Percentiles rank a stretch among this genome's conserved stretches.
Conservation (phyloP, 2,888 invertebrate genomes). For the Arrhopalites spinosus region DNA sequence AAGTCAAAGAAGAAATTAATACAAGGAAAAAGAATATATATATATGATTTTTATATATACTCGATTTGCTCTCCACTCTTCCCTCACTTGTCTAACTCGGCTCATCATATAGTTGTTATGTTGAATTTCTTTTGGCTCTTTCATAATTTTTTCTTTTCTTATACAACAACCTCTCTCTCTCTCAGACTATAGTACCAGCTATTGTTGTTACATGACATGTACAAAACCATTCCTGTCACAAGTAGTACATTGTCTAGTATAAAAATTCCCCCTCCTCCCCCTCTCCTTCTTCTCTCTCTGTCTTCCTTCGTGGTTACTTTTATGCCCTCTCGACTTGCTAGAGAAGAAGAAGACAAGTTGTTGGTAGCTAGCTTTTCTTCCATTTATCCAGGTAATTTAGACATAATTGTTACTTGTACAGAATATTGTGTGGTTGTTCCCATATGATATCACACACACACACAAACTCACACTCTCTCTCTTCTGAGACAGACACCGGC, state of each 20-base stretch:
- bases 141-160: background rate
- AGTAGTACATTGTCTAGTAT: too few species aligned
- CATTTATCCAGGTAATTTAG: constrained; percentile 4
- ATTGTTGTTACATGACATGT: too few species aligned
- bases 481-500: too few species aligned
- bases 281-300: too few species aligned
- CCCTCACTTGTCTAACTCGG: background rate
- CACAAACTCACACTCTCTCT: background rate
- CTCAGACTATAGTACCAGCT: too few species aligned
- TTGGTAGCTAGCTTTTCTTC: background rate
- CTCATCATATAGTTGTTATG: background rate
- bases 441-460: background rate
- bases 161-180: background rate
- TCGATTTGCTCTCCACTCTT: background rate
- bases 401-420: background rate
- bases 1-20: too few species aligned
- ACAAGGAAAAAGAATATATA: too few species aligned
- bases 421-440: constrained; percentile 1
- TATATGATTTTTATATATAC: background rate
- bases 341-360: too few species aligned
- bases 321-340: too few species aligned
- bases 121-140: background rate
- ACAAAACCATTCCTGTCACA: too few species aligned
- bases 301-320: background rate
- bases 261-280: too few species aligned